phyloP scores from a whole-genome alignment of 2,888 invertebrate species.

The Erynnis tages region DNA sequence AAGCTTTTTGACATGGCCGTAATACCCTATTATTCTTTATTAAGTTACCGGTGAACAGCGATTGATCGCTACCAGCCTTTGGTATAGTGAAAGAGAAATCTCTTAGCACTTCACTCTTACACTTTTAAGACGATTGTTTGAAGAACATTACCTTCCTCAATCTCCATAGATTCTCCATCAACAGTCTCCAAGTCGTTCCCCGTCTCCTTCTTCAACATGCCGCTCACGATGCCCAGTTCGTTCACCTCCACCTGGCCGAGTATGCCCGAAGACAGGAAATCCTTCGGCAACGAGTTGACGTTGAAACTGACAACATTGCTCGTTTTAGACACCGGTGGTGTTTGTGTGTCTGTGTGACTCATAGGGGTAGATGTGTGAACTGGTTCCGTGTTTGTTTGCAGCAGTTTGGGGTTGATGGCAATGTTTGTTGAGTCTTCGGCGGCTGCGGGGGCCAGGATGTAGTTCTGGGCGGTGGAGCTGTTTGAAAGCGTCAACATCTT shows the following conservation, averaged over 20 bases:
- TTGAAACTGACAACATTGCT: constrained; percentile 40
- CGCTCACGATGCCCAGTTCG: constrained; percentile 8
- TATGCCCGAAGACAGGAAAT: constrained; percentile 43
- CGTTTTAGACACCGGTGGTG: too few relatives aligned
- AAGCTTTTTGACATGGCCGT: too few relatives aligned
- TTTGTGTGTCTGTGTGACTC: constrained; percentile 11
- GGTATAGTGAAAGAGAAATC: too few relatives aligned
- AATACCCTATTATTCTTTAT: too few relatives aligned
- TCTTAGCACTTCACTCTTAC: too few relatives aligned
- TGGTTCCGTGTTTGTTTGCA: constrained; percentile 22
- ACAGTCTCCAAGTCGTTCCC: constrained; percentile 33
- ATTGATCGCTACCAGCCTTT: too few relatives aligned
- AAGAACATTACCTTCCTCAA: constrained; percentile 58
- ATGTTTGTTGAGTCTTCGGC: neutral
- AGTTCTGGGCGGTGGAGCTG: constrained; percentile 4
- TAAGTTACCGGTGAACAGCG: too few relatives aligned
- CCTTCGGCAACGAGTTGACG: constrained; percentile 44
- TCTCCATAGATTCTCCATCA: constrained; percentile 51
- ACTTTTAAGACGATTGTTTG: too few relatives aligned
- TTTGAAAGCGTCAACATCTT: constrained; percentile 27
- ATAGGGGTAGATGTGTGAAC: constrained; percentile 24
- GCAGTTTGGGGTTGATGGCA: neutral
- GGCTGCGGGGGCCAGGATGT: neutral
- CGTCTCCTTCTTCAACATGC: constrained; percentile 21
- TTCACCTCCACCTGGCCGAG: constrained; percentile 32